Conservation (phyloP, 1,140 invertebrate genomes). For the Conus ventricosus region DNA sequence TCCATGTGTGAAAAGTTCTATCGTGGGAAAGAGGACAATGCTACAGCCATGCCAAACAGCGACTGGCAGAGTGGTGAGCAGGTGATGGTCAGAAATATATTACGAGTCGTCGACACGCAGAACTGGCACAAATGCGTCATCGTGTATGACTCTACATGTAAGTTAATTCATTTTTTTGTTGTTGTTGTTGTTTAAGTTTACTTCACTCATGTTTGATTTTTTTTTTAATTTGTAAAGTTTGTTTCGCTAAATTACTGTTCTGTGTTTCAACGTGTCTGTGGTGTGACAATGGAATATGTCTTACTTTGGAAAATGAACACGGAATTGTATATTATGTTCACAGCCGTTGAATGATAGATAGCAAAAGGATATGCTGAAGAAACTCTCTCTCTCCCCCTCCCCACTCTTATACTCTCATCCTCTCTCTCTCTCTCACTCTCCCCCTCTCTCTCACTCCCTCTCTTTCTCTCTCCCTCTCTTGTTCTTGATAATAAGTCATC, state of each 20-base stretch:
- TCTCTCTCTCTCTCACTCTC: not conserved
- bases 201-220: not conserved
- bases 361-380: no score
- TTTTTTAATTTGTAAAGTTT: not conserved
- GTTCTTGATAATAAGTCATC: no score
- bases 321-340: no score
- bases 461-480: not conserved
- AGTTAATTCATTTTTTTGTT: constrained; percentile 5
- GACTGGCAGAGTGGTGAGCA: not conserved
- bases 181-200: not conserved
- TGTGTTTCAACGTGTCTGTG: not conserved
- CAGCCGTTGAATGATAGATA: no score
- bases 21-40: not conserved
- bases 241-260: not conserved
- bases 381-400: not conserved
- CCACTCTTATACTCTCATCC: not conserved
- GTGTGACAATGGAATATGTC: no score
- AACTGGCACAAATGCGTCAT: constrained; percentile 26
- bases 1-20: not conserved
- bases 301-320: no score
- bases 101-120: constrained; percentile 7
- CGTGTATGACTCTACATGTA: constrained; percentile 22
- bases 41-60: not conserved
- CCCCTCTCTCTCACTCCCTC: not conserved
- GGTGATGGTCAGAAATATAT: not conserved